Evolutionary conservation across 1,140 invertebrate species (phyloP).

Genomic region (Trypoxylus dichotomus): DNA sequence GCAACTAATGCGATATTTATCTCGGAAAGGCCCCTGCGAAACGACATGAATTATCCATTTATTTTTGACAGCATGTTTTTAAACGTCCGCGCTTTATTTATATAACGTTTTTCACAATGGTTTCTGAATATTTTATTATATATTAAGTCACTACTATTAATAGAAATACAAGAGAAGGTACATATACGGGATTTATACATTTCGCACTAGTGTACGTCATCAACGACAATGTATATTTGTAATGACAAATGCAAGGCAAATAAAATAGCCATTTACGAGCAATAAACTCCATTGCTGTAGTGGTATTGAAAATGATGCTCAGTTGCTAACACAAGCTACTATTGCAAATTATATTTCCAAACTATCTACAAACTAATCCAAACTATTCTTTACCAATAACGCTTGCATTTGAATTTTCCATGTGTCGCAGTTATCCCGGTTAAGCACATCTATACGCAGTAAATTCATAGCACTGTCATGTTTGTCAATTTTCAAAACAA

Average conservation of each 20-base stretch:
- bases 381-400: no score
- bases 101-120: neutral
- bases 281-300: no score
- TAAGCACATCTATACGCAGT: no score
- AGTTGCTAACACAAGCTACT: neutral
- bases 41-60: conserved; percentile 3
- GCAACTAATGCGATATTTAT: conserved; percentile 3
- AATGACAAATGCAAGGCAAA: neutral
- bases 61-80: neutral
- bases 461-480: no score
- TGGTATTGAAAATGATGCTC: neutral
- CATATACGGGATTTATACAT: neutral
- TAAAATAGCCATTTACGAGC: no score
- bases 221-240: neutral
- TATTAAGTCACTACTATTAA: neutral
- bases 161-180: neutral
- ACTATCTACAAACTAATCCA: no score
- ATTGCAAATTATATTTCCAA: no score
- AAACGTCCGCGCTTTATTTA: neutral
- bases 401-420: no score
- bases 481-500: no score
- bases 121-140: neutral
- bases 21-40: neutral
- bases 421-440: no score
- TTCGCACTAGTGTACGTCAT: neutral